Percentiles rank a stretch among this genome's conserved stretches.
Conservation (phyloP, 2,113 vertebrate species). For the Centrocercus urophasianus region DNA sequence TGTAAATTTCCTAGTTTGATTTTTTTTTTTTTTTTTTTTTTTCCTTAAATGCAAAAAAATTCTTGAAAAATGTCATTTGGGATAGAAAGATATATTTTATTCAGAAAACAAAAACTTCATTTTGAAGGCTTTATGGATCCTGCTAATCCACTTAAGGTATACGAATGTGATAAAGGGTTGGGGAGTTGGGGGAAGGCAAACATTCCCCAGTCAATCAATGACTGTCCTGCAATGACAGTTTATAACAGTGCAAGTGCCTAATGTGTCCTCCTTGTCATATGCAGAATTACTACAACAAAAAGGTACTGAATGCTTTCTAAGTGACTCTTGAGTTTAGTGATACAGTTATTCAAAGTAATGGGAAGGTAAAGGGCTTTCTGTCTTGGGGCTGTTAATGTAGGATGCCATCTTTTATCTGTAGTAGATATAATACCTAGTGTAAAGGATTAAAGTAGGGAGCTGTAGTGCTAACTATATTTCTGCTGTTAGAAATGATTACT, state of each 20-base stretch:
- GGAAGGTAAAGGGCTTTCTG: background rate
- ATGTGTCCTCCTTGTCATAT: background rate
- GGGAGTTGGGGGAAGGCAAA: background rate
- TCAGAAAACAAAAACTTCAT: background rate
- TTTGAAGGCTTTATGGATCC: background rate
- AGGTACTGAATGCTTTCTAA: background rate
- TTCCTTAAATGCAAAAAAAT: background rate
- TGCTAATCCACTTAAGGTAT: background rate
- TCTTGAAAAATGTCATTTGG: background rate
- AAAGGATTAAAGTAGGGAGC: background rate
- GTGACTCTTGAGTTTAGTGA: background rate
- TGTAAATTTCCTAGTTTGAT: background rate
- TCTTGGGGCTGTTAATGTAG: constrained; percentile 22
- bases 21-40: background rate
- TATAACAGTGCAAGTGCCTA: background rate
- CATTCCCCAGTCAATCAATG: background rate
- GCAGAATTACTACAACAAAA: background rate
- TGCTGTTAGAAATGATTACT: background rate
- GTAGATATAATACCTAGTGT: background rate
- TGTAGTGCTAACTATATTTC: background rate
- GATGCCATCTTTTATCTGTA: background rate
- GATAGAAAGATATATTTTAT: background rate
- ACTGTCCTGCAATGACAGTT: background rate
- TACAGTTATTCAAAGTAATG: background rate
- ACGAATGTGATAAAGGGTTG: background rate